phyloP scores from a whole-genome alignment of 2,888 invertebrate species.

The Harpalus rubripes region DNA sequence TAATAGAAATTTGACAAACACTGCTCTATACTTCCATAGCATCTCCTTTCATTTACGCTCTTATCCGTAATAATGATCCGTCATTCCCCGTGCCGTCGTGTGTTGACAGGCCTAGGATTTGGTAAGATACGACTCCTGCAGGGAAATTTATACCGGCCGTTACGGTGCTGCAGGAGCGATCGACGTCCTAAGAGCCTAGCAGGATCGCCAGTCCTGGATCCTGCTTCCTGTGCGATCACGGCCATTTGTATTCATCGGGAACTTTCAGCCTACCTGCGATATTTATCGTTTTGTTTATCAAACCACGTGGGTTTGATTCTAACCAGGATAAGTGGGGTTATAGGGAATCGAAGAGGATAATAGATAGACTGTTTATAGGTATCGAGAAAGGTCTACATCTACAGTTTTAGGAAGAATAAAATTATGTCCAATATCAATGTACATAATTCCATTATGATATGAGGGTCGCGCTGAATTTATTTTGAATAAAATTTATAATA shows the following conservation, averaged over 20 bases:
- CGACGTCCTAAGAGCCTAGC: background rate
- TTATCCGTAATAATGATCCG: background rate
- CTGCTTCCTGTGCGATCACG: background rate
- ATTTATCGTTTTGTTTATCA: constrained; percentile 48
- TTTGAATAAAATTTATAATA: too few relatives aligned
- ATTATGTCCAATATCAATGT: too few relatives aligned
- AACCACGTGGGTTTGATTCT: constrained; percentile 9
- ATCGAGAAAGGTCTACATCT: too few relatives aligned
- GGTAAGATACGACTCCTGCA: background rate
- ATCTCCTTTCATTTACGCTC: background rate
- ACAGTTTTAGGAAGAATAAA: too few relatives aligned
- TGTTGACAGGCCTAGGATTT: background rate
- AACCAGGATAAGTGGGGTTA: background rate
- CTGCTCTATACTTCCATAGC: too few relatives aligned
- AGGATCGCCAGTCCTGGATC: background rate
- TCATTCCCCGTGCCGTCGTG: background rate
- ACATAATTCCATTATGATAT: too few relatives aligned
- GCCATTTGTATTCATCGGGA: constrained; percentile 39
- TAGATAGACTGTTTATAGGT: too few relatives aligned
- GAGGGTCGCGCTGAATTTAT: too few relatives aligned
- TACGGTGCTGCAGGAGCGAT: background rate
- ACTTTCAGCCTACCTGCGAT: constrained; percentile 25
- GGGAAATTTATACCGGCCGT: constrained; percentile 4
- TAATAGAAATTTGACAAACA: background rate
- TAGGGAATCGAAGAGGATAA: too few relatives aligned